These are phyloP conservation scores for Istiophorus platypterus DNA, from an alignment of 2,113 vertebrate genomes.

Conservation along the genomic window DNA sequence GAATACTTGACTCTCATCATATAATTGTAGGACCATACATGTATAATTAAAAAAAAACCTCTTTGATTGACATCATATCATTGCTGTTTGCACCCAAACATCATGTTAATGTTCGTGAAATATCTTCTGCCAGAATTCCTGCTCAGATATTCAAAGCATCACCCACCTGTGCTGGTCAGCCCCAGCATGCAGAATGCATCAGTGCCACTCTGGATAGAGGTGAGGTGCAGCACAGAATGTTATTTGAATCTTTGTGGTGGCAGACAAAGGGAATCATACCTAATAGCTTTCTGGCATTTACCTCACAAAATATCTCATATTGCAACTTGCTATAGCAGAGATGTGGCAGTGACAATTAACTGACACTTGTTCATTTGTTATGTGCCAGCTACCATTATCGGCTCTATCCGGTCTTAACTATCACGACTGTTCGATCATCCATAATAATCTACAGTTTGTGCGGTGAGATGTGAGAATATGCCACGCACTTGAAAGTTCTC, in stretches of 20 bases:
- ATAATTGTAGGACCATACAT: conserved; percentile 26
- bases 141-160: conserved; percentile 21
- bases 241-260: conserved; percentile 33
- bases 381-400: conserved; percentile 14
- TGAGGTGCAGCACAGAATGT: conserved; percentile 11
- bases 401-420: conserved; percentile 1
- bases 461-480: not conserved
- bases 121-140: conserved; percentile 16
- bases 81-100: conserved; percentile 17
- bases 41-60: conserved; percentile 11
- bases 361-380: conserved; percentile 35
- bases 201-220: conserved; percentile 29
- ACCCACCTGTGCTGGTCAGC: conserved; percentile 31
- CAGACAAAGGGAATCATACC: conserved; percentile 36
- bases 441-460: not conserved
- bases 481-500: not conserved
- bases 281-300: conserved; percentile 33
- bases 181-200: conserved; percentile 11
- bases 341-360: conserved; percentile 25
- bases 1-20: conserved; percentile 10
- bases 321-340: conserved; percentile 4
- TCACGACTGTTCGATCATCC: conserved; percentile 14
- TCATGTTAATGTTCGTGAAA: conserved; percentile 11
- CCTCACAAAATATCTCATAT: conserved; percentile 12
- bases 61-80: conserved; percentile 6